Conservation (phyloP, 2,113 vertebrate species). For the Peromyscus maniculatus region DNA sequence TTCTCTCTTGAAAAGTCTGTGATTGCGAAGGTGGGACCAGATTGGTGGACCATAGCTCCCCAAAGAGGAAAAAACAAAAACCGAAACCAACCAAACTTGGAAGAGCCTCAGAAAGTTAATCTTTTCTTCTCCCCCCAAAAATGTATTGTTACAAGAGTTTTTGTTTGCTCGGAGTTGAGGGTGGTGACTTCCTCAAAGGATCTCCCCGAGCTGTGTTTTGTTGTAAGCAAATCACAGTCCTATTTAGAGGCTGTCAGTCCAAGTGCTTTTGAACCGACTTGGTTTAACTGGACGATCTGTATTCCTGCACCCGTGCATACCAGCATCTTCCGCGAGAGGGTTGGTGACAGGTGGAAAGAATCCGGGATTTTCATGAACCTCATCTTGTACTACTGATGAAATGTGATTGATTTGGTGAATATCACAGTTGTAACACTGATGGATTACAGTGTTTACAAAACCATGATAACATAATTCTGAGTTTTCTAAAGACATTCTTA, state of each 20-base stretch:
- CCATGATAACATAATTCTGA: neutral
- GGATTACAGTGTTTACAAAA: neutral
- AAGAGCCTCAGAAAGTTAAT: neutral
- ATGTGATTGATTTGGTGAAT: neutral
- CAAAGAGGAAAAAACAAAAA: neutral
- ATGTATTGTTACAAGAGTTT: neutral
- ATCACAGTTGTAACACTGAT: neutral
- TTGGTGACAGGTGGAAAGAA: neutral
- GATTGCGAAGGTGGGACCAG: neutral
- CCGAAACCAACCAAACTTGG: neutral
- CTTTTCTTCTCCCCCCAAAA: fast-evolving
- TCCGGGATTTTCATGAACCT: neutral
- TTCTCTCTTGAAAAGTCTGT: neutral
- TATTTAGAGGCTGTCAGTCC: neutral
- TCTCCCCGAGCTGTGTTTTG: slow-evolving; percentile 13
- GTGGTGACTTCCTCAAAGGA: slow-evolving; percentile 4
- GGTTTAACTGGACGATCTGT: neutral
- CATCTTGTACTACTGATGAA: neutral
- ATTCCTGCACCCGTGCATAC: neutral
- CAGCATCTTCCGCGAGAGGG: neutral
- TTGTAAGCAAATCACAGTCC: slow-evolving; percentile 1
- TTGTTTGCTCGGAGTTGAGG: neutral
- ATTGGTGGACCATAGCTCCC: neutral
- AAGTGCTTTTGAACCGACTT: neutral
- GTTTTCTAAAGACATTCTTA: neutral